These are phyloP conservation scores for Phortica okadai DNA, from an alignment of 2,888 invertebrate genomes.

Conservation along the genomic window DNA sequence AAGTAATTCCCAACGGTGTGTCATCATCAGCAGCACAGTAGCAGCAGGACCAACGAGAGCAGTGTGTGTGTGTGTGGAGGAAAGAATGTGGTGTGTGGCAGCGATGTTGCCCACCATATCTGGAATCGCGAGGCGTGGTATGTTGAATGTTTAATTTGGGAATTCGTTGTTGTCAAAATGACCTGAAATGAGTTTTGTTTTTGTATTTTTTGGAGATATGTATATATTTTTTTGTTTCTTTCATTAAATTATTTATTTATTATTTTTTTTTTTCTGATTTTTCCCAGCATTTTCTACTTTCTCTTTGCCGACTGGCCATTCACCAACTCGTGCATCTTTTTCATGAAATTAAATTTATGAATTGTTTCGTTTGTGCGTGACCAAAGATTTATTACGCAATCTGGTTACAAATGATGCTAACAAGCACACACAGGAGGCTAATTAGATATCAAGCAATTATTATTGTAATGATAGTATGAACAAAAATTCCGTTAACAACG, in stretches of 20 bases:
- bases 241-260: neutral
- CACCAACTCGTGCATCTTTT: constrained; percentile 1
- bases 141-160: constrained; percentile 66
- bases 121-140: neutral
- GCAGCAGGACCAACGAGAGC: constrained; percentile 40
- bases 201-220: neutral
- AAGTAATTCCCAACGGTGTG: constrained; percentile 64
- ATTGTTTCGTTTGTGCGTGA: constrained; percentile 68
- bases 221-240: neutral
- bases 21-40: constrained; percentile 58
- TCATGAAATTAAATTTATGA: constrained; percentile 67
- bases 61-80: neutral
- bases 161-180: constrained; percentile 50
- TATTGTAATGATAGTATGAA: constrained; percentile 5
- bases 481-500: constrained; percentile 12
- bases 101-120: too few species aligned
- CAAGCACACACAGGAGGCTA: constrained; percentile 68
- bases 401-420: constrained; percentile 62
- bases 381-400: constrained; percentile 68
- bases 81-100: neutral
- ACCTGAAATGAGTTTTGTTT: constrained; percentile 18
- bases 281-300: too few species aligned
- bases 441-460: constrained; percentile 49
- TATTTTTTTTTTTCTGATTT: neutral
- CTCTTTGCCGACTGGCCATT: neutral